Conservation (phyloP, 2,797 vertebrate species). For the Micromesistius poutassou region DNA sequence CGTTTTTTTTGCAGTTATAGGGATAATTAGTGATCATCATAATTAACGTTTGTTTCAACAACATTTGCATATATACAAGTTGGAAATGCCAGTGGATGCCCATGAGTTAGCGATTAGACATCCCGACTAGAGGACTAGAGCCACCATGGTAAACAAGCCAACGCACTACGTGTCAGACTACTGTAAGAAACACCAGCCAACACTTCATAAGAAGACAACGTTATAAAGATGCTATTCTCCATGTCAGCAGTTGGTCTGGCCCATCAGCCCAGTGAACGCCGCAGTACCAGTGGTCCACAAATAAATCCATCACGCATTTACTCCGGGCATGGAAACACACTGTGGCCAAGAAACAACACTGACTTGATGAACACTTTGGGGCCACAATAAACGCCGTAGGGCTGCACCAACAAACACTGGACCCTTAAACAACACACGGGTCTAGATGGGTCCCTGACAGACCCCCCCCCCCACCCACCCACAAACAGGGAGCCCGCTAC, state of each 20-base stretch:
- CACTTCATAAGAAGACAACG: background rate
- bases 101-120: background rate
- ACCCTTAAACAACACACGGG: no score
- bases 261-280: background rate
- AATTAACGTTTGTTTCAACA: background rate
- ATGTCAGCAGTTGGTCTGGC: background rate
- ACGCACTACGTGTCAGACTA: background rate
- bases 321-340: background rate
- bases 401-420: no score
- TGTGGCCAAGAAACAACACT: background rate
- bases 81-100: background rate
- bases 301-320: background rate
- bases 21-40: background rate
- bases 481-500: background rate
- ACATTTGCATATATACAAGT: background rate
- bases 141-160: background rate
- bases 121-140: background rate
- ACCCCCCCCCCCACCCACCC: no score
- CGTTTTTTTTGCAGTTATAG: background rate
- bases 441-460: background rate
- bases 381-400: background rate
- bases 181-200: background rate
- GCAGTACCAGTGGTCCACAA: background rate
- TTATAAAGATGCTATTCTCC: background rate
- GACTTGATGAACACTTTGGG: background rate